Conservation (phyloP, 30 jellyfish, hydroid and myxozoan species). For the Aurelia sp. region DNA sequence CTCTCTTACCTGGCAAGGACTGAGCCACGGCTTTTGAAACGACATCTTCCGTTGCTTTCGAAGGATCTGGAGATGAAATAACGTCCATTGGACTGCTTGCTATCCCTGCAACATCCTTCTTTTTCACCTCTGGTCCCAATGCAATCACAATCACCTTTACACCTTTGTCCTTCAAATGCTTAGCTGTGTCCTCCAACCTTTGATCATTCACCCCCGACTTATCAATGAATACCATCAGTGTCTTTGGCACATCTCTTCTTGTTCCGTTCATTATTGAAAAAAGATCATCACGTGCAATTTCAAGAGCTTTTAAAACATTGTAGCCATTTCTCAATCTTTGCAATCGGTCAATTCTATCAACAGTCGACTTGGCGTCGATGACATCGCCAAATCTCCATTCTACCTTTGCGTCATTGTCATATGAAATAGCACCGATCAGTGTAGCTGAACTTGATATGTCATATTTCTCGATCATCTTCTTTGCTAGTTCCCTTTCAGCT, state of each 20-base stretch:
- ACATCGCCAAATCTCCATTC: slow-evolving; percentile 47
- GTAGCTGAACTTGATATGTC: slow-evolving; percentile 32
- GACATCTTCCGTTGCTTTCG: background rate
- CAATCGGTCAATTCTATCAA: slow-evolving; percentile 20
- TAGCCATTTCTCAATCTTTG: background rate
- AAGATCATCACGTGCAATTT: too few species aligned
- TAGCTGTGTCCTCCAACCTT: slow-evolving; percentile 7
- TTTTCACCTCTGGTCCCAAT: slow-evolving; percentile 27
- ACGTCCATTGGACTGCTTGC: slow-evolving; percentile 9
- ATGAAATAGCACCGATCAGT: slow-evolving; percentile 57
- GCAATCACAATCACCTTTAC: slow-evolving; percentile 54
- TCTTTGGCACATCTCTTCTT: too few species aligned
- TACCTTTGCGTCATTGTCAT: slow-evolving; percentile 34
- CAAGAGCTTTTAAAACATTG: too few species aligned
- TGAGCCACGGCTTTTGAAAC: background rate
- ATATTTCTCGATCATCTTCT: slow-evolving; percentile 32
- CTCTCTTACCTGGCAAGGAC: background rate
- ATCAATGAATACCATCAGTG: slow-evolving; percentile 49
- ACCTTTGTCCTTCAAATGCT: slow-evolving; percentile 20
- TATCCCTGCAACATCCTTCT: slow-evolving; percentile 14
- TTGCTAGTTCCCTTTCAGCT: slow-evolving; percentile 28
- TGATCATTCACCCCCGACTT: background rate
- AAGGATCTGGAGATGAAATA: background rate
- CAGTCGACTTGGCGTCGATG: background rate
- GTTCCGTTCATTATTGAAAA: too few species aligned